These are phyloP conservation scores for Hirtodrosophila alboralis DNA, from an alignment of 2,888 invertebrate species.

Conservation along the genomic window DNA sequence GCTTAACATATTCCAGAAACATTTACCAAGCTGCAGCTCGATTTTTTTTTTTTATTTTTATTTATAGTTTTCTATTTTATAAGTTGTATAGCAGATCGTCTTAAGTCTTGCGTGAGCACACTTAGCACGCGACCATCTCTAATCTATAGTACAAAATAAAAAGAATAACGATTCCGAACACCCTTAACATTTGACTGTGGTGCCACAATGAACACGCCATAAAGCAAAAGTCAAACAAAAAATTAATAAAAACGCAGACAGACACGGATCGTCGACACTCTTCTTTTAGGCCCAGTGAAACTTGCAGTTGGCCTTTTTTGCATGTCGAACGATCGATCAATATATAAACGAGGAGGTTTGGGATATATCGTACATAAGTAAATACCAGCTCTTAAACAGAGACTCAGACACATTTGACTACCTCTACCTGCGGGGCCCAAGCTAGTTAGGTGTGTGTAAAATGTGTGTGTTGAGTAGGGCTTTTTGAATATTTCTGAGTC, in stretches of 20 bases:
- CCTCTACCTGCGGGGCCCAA: constrained; percentile 10
- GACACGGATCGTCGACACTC: constrained; percentile 26
- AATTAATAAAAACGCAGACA: constrained; percentile 69
- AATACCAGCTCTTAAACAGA: constrained; percentile 23
- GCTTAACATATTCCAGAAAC: too few species aligned
- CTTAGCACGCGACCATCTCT: constrained; percentile 7
- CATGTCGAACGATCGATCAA: constrained; percentile 80
- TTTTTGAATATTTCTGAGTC: background rate
- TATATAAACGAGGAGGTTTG: constrained; percentile 75
- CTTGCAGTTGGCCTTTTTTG: constrained; percentile 58
- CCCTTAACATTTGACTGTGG: constrained; percentile 60
- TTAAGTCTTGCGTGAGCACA: too few species aligned
- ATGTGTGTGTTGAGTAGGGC: too few species aligned
- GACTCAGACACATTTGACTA: constrained; percentile 20
- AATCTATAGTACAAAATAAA: constrained; percentile 5
- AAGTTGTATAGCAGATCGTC: too few species aligned
- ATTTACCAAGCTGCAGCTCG: too few species aligned
- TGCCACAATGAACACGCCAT: constrained; percentile 78
- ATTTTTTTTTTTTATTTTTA: too few species aligned
- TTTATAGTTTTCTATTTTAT: too few species aligned
- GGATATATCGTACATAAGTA: too few species aligned
- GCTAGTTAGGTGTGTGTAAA: too few species aligned
- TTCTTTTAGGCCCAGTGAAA: constrained; percentile 35
- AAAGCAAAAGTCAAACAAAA: constrained; percentile 81
- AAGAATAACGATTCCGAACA: constrained; percentile 20